phyloP scores from a whole-genome alignment of 1,140 invertebrate genomes.

The Drosophila tristis region DNA sequence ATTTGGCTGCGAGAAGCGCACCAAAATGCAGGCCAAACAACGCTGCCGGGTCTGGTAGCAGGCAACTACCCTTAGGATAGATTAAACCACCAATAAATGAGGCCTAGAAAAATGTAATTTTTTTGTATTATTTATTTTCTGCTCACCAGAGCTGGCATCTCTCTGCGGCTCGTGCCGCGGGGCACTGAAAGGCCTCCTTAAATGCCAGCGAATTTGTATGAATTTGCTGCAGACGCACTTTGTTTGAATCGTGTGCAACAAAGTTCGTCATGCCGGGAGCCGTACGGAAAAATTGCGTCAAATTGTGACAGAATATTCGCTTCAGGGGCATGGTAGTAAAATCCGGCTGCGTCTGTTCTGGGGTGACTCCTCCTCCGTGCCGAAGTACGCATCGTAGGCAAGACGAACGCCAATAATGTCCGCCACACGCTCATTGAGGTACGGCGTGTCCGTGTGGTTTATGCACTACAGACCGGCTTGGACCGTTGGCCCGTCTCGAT shows the following conservation, averaged over 20 bases:
- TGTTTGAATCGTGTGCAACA: slow-evolving; percentile 52
- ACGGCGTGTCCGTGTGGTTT: no score
- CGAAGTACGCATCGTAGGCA: no score
- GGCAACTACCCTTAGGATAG: neutral
- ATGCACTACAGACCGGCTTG: no score
- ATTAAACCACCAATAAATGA: neutral
- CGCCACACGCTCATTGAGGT: no score
- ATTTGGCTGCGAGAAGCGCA: slow-evolving; percentile 88
- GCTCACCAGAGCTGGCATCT: slow-evolving; percentile 61
- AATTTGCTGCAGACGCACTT: slow-evolving; percentile 53
- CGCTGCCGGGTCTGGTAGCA: slow-evolving; percentile 93
- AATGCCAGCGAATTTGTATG: slow-evolving; percentile 56
- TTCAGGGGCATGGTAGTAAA: no score
- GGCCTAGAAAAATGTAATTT: neutral
- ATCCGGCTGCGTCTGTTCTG: no score
- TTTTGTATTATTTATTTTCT: neutral
- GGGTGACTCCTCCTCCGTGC: no score
- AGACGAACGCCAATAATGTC: no score
- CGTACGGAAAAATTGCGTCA: no score
- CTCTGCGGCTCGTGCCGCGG: neutral
- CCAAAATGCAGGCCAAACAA: slow-evolving; percentile 91
- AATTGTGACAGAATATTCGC: no score
- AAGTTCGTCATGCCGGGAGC: slow-evolving; percentile 12
- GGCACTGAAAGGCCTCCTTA: slow-evolving; percentile 5
- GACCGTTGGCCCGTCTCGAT: no score